Percentiles rank a stretch among this genome's conserved stretches.
Conservation (phyloP, 2,113 vertebrate species). For the Phrynosoma platyrhinos region DNA sequence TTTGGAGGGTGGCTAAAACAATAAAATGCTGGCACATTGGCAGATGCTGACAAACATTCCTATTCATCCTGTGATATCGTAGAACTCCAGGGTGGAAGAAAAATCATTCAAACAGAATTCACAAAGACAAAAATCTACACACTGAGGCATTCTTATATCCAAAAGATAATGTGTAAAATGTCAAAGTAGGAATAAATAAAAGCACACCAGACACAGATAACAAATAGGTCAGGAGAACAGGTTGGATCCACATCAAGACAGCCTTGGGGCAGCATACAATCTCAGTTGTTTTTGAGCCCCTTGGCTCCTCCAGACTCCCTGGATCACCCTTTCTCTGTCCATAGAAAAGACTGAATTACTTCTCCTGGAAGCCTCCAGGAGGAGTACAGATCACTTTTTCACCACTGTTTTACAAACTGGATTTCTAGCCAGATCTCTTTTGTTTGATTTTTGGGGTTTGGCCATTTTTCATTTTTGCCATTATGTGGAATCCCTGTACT, state of each 20-base stretch:
- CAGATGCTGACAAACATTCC: background rate
- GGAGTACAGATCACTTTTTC: too few species aligned
- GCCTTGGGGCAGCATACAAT: too few species aligned
- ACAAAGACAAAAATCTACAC: background rate
- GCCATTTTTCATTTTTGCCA: too few species aligned
- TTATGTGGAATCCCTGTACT: too few species aligned
- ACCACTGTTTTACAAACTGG: too few species aligned
- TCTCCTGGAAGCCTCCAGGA: too few species aligned
- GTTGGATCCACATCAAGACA: background rate
- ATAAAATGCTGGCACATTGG: background rate
- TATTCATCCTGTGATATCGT: background rate
- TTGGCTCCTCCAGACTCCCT: too few species aligned
- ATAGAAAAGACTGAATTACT: too few species aligned
- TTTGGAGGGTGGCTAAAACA: background rate
- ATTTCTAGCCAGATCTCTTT: too few species aligned
- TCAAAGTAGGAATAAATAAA: background rate
- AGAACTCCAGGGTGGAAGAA: background rate
- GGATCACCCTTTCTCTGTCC: too few species aligned
- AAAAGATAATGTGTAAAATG: background rate
- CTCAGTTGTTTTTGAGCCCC: too few species aligned
- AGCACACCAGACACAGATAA: background rate
- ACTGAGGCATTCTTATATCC: background rate
- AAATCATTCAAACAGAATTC: background rate
- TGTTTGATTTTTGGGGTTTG: too few species aligned
- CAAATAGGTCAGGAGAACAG: background rate